Conservation (phyloP, 2,113 vertebrate species). For the Nansenia antarctica region DNA sequence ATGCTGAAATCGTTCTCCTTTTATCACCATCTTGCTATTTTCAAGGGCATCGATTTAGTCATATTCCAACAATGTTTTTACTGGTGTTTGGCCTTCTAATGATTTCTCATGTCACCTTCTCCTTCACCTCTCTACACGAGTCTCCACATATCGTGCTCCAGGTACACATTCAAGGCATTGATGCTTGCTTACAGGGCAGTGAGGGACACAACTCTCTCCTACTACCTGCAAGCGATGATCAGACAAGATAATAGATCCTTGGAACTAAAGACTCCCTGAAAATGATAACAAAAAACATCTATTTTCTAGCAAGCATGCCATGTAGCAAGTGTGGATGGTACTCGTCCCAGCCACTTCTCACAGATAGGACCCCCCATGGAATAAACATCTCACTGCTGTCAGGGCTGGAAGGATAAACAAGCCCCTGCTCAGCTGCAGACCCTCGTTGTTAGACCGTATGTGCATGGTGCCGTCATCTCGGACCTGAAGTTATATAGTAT, state of each 20-base stretch:
- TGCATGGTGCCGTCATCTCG: background rate
- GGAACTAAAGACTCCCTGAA: background rate
- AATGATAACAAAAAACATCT: background rate
- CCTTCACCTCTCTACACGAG: background rate
- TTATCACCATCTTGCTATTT: background rate
- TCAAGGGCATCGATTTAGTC: background rate
- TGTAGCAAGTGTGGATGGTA: background rate
- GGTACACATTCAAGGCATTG: no score
- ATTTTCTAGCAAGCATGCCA: background rate
- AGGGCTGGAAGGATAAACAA: background rate
- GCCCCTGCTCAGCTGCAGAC: background rate
- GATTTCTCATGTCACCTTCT: background rate
- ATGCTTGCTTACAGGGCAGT: background rate
- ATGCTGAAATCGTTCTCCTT: no score
- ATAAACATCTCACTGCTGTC: background rate
- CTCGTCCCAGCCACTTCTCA: background rate
- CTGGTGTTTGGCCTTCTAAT: conserved; percentile 42
- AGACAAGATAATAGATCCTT: no score
- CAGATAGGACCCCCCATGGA: background rate
- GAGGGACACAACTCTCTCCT: background rate
- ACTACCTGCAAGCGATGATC: background rate
- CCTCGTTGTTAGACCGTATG: background rate
- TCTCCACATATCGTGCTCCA: background rate
- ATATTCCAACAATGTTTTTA: background rate
- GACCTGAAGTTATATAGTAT: background rate